Evolutionary conservation across 2,888 invertebrate genomes (phyloP).

Genomic region (Pterostichus niger): DNA sequence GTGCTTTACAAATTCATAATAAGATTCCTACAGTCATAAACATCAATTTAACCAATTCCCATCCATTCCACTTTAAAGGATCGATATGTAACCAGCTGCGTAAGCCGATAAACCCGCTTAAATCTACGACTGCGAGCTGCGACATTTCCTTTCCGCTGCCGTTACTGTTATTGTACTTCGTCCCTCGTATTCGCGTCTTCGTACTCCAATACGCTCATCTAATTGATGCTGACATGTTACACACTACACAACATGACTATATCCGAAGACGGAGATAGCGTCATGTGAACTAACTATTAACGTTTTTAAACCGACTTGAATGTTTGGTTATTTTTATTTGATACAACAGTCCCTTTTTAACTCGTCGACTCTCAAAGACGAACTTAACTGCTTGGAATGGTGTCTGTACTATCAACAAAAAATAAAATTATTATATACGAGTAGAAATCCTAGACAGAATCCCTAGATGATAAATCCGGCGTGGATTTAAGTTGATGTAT

Average conservation of each 20-base stretch:
- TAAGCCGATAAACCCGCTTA: constrained; percentile 35
- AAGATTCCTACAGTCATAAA: constrained; percentile 36
- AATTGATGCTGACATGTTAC: too few relatives aligned
- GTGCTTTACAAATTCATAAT: constrained; percentile 16
- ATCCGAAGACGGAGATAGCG: neutral
- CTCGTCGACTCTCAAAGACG: too few relatives aligned
- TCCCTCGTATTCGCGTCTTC: neutral
- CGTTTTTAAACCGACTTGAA: too few relatives aligned
- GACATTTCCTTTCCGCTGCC: constrained; percentile 8
- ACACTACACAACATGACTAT: neutral
- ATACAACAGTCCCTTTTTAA: too few relatives aligned
- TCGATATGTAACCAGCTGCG: constrained; percentile 45
- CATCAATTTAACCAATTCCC: constrained; percentile 45
- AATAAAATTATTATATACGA: too few relatives aligned
- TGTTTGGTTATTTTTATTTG: too few relatives aligned
- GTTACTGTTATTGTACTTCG: neutral
- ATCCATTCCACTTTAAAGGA: constrained; percentile 37
- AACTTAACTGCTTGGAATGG: too few relatives aligned
- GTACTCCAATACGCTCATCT: neutral
- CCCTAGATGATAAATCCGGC: too few relatives aligned
- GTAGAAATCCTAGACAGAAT: too few relatives aligned
- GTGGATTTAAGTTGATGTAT: too few relatives aligned
- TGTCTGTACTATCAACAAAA: too few relatives aligned
- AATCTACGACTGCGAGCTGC: constrained; percentile 26
- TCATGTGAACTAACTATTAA: too few relatives aligned